phyloP scores from a whole-genome alignment of 2,113 vertebrate genomes.

The Eclectus roratus region DNA sequence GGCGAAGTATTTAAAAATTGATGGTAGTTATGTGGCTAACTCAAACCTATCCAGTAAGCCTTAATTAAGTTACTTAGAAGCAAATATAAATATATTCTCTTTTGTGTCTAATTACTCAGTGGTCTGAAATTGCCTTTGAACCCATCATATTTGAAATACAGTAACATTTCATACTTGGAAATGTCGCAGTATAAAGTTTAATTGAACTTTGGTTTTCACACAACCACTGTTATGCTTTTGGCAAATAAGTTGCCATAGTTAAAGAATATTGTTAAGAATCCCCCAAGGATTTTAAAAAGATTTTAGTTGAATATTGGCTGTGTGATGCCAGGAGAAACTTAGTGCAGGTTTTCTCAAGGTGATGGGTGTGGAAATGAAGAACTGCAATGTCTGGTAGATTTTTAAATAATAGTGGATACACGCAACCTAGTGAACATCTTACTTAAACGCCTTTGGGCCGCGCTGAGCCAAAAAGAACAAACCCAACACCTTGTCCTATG shows the following conservation, averaged over 20 bases:
- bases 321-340: background rate
- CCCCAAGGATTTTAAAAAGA: background rate
- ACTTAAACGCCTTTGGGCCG: background rate
- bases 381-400: background rate
- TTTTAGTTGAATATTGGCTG: accelerated
- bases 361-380: background rate
- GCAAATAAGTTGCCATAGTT: background rate
- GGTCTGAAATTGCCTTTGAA: background rate
- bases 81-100: background rate
- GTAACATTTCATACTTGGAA: background rate
- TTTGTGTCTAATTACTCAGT: background rate
- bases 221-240: background rate
- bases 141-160: background rate
- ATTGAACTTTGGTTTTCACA: background rate
- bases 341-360: background rate
- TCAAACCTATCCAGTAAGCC: background rate
- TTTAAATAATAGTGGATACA: background rate
- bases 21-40: background rate
- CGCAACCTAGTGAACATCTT: background rate
- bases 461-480: background rate
- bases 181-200: background rate
- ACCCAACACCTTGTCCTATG: background rate
- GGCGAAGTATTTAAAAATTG: background rate
- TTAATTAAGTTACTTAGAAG: background rate
- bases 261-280: background rate